phyloP scores from a whole-genome alignment of 64 coral and sea anemone species.

The Stichodactyla mertensii region DNA sequence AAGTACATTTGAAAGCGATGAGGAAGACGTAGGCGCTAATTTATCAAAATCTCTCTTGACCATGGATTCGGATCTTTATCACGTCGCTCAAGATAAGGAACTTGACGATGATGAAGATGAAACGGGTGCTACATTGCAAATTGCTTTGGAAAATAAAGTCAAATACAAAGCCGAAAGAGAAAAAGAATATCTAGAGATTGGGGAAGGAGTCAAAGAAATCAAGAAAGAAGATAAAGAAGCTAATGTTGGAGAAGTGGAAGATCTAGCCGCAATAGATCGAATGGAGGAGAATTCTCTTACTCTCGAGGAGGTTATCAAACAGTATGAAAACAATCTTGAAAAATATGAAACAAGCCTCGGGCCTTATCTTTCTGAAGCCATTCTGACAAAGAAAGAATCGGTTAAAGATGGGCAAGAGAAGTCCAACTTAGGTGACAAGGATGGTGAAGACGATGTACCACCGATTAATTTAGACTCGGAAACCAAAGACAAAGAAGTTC shows the following conservation, averaged over 20 bases:
- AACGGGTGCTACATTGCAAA: background rate
- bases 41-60: background rate
- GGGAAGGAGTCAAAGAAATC: background rate
- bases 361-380: background rate
- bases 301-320: background rate
- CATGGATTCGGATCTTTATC: background rate
- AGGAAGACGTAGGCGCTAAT: background rate
- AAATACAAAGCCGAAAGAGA: background rate
- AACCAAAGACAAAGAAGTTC: background rate
- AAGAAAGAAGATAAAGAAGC: background rate
- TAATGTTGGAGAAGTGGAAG: background rate
- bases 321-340: background rate
- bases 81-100: background rate
- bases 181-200: background rate
- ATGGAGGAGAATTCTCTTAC: conserved; percentile 1
- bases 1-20: background rate
- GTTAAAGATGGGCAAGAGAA: background rate
- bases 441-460: background rate
- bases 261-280: background rate
- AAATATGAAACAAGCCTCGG: background rate
- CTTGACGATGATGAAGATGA: background rate
- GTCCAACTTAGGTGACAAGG: background rate
- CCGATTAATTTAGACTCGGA: background rate
- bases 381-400: background rate
- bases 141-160: background rate